Evolutionary conservation across 2,797 vertebrate genomes (phyloP).

Genomic region (Halcyon chelicuti): DNA sequence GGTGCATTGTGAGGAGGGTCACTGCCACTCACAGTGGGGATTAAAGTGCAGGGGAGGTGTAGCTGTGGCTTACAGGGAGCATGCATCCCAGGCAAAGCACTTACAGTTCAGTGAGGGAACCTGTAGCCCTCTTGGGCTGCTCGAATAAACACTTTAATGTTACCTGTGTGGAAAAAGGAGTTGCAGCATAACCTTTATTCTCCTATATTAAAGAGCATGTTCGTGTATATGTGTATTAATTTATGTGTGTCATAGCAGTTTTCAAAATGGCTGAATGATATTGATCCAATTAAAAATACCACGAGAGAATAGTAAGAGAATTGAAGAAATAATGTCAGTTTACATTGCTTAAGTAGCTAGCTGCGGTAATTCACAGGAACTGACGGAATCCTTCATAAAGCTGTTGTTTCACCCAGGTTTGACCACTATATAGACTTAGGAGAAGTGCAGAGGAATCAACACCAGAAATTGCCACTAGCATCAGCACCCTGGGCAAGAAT

Average conservation of each 20-base stretch:
- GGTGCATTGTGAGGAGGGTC: not conserved
- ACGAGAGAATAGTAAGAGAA: not conserved
- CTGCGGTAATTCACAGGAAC: not conserved
- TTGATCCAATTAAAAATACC: conserved; percentile 29
- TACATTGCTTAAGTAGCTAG: not conserved
- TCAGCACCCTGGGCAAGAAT: not conserved
- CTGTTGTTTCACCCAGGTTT: not conserved
- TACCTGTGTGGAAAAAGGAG: not conserved
- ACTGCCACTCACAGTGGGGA: not conserved
- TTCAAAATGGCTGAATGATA: conserved; percentile 64
- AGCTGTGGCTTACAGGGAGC: not conserved
- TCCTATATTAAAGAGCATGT: not conserved
- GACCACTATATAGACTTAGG: not conserved
- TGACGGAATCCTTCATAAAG: not conserved
- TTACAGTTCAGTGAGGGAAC: not conserved
- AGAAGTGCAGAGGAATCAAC: not conserved
- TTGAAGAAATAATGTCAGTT: not conserved
- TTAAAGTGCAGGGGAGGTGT: not conserved
- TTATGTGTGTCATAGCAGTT: not conserved
- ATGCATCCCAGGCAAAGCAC: not conserved
- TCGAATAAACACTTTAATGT: not conserved
- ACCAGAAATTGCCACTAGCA: not conserved
- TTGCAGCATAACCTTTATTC: not conserved
- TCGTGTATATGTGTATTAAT: not conserved
- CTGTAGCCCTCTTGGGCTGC: not conserved